Evolutionary conservation across 2,888 invertebrate species (phyloP).

Genomic region (Tiliacea aurago): DNA sequence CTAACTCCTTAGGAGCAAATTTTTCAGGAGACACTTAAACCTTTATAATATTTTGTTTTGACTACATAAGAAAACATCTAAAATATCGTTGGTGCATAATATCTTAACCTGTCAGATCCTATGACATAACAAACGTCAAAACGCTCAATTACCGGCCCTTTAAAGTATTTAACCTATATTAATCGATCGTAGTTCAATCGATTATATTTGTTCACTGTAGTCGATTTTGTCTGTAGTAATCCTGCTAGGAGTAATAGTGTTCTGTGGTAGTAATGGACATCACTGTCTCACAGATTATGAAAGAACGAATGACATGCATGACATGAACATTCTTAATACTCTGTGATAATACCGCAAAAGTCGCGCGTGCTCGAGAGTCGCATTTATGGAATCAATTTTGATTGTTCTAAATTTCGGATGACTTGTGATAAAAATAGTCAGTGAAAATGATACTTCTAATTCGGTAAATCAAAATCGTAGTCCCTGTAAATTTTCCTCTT

Average conservation of each 20-base stretch:
- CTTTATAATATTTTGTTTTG: no score
- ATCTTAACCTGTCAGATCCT: no score
- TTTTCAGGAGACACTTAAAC: no score
- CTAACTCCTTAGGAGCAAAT: no score
- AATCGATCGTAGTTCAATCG: no score
- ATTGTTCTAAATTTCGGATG: slow-evolving; percentile 87
- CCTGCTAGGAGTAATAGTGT: no score
- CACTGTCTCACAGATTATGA: slow-evolving; percentile 40
- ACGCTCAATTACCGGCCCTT: no score
- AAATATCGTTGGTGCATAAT: no score
- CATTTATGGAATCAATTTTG: slow-evolving; percentile 83
- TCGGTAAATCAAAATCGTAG: slow-evolving; percentile 79
- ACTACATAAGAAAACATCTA: no score
- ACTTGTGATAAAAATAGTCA: slow-evolving; percentile 86
- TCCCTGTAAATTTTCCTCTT: slow-evolving; percentile 70
- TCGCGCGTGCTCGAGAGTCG: slow-evolving; percentile 83
- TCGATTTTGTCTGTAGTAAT: slow-evolving; percentile 7
- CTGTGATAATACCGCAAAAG: slow-evolving; percentile 70
- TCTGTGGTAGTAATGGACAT: background rate
- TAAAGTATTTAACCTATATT: no score
- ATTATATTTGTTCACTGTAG: background rate
- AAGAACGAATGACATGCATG: slow-evolving; percentile 54
- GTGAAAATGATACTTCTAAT: slow-evolving; percentile 89
- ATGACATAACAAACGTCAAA: no score
- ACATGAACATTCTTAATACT: slow-evolving; percentile 42